Evolutionary conservation across 2,113 vertebrate species (phyloP).

Genomic region (Sula dactylatra): DNA sequence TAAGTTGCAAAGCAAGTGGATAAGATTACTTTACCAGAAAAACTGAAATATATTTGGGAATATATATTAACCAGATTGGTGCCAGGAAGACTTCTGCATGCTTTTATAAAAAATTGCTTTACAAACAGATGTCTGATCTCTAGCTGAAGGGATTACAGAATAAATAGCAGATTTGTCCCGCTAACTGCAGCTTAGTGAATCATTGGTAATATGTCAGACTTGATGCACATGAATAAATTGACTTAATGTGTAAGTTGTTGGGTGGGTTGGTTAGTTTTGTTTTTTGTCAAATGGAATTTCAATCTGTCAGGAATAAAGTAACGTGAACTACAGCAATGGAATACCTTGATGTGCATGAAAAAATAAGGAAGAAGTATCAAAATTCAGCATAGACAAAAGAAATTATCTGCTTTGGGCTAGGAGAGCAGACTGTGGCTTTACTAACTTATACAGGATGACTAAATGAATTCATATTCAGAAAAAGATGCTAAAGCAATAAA

Average conservation of each 20-base stretch:
- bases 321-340: neutral
- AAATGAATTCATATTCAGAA: neutral
- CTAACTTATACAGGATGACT: neutral
- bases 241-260: neutral
- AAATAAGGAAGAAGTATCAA: neutral
- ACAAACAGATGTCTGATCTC: conserved; percentile 40
- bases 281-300: neutral
- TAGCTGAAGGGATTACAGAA: conserved; percentile 17
- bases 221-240: neutral
- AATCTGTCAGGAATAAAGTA: neutral
- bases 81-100: neutral
- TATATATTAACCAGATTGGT: conserved; percentile 18
- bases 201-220: neutral
- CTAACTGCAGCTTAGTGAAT: neutral
- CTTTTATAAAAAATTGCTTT: conserved; percentile 1
- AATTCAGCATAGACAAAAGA: neutral
- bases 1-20: neutral
- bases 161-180: conserved; percentile 32
- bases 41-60: neutral
- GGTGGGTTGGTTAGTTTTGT: neutral
- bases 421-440: neutral
- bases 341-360: neutral
- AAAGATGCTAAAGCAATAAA: neutral
- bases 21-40: neutral
- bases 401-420: neutral